A percentile compares a stretch with the other conserved stretches of the same genome.
These are phyloP conservation scores for Erpobdella octoculata DNA, from an alignment of 2,888 invertebrate genomes.

Conservation along the genomic window DNA sequence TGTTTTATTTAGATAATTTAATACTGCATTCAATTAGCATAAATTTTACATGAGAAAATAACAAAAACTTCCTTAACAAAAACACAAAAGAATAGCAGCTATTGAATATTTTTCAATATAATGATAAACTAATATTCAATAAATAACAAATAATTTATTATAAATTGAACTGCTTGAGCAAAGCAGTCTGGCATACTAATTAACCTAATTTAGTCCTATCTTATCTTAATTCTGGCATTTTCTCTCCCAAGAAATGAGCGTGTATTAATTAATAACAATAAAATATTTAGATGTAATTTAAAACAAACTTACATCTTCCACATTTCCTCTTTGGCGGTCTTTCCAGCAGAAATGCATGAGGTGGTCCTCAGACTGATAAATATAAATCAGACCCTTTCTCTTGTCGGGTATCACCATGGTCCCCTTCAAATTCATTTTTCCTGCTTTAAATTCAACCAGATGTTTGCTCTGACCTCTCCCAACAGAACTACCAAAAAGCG, in stretches of 20 bases:
- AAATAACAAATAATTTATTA: no score
- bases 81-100: no score
- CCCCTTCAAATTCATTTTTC: conserved; percentile 87
- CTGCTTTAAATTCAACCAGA: conserved; percentile 85
- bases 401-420: conserved; percentile 78
- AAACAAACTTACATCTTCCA: conserved; percentile 69
- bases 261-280: neutral
- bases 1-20: no score
- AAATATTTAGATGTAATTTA: conserved; percentile 24
- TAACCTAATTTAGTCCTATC: no score
- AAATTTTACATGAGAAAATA: no score
- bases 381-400: conserved; percentile 84
- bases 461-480: conserved; percentile 58
- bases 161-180: no score
- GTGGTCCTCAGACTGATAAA: conserved; percentile 92
- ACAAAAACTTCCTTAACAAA: no score
- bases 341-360: conserved; percentile 99
- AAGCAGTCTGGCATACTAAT: no score
- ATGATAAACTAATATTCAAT: no score
- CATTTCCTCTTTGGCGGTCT: conserved; percentile 80
- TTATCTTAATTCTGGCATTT: neutral
- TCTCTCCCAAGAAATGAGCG: neutral
- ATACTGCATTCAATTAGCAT: no score
- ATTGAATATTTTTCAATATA: no score
- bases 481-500: conserved; percentile 23